Percentiles rank a stretch among this genome's conserved stretches.
Evolutionary conservation across 2,113 vertebrate genomes (phyloP).

Genomic region (Patagioenas fasciata): DNA sequence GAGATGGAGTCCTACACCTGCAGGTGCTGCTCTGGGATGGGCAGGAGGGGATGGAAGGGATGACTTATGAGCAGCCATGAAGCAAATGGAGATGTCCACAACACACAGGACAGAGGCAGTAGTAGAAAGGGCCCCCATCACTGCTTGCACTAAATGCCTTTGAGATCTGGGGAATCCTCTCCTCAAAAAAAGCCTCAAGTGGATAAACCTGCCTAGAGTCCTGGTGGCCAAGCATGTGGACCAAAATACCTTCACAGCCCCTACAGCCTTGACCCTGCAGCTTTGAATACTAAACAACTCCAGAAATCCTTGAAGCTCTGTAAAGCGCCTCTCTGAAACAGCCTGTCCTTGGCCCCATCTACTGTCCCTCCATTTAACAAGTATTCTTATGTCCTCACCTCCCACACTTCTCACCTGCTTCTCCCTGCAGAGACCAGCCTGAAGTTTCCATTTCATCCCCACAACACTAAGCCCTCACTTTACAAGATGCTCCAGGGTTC

Average conservation of each 20-base stretch:
- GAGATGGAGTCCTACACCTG: not conserved
- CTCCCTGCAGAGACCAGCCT: not conserved
- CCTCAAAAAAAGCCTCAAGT: not conserved
- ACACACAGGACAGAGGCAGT: not conserved
- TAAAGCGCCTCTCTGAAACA: not conserved
- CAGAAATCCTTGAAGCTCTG: not conserved
- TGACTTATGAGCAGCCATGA: fast-evolving
- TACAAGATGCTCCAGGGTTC: fast-evolving
- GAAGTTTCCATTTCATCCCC: not conserved
- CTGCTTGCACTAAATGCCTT: not conserved
- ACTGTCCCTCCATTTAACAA: not conserved
- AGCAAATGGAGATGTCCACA: not conserved
- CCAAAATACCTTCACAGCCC: not conserved
- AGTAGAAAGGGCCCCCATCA: not conserved
- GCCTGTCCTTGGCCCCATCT: not conserved
- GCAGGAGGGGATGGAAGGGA: not conserved
- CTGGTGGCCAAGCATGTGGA: not conserved
- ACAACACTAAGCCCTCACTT: not conserved
- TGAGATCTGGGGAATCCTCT: not conserved
- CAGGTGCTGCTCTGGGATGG: not conserved
- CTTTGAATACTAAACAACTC: not conserved
- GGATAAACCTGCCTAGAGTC: not conserved
- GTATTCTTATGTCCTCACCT: not conserved
- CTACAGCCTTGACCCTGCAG: not conserved
- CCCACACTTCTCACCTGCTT: fast-evolving